Evolutionary conservation across 2,888 invertebrate species (phyloP), one percentile per base, ranked within the genome.

Genomic region (Hydropsyche betteni): DNA sequence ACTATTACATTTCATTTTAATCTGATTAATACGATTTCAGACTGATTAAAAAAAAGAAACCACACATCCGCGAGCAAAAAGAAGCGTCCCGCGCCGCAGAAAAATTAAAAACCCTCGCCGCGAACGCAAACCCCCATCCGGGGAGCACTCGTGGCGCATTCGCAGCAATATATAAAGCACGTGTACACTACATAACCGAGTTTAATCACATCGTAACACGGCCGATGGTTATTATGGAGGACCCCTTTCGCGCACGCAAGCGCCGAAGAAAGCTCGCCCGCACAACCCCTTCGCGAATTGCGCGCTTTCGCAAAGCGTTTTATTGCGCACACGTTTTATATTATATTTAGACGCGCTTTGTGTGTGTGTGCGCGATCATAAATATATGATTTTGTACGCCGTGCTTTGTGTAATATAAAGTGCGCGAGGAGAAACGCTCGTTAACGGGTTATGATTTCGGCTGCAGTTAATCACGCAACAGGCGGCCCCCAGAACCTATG

Each of bases 401-500:
- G 24, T 24, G 24, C 24, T 1, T 24, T 24, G 24, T 55, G 55
- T 55, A 44, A 44, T 44, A 44, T 6, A 16, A 58, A 14, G 8
- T 58, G 8, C 58, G 8, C 16, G 64, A 34, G 12, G 34, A n/a
- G 34, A 55, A 44, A 69, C 36, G 69, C 69, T 73, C 33, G 73
- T 74, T 69, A 69, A 55, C 69, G 75, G 74, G 36, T 77, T 73
- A 74, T 77, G 77, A 77, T 75, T 69, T 69, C 72, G 33, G 34
- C 14, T 58, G 68, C 64, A 75, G 73, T 77, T 75, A 34, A 61
- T 77, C 77, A 75, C 72, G 38, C 75, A 8, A 53, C 75, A 58
- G 75, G 77, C 64, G 64, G 64, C 10, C 55, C 14, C 55, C n/a
- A 16, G 55, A 16, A 12, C 33, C 61, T 24, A 24, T 24, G 61